Evolutionary conservation across 2,888 invertebrate genomes (phyloP), one percentile per base, ranked within the genome.

Genomic region (Adela reaumurella): DNA sequence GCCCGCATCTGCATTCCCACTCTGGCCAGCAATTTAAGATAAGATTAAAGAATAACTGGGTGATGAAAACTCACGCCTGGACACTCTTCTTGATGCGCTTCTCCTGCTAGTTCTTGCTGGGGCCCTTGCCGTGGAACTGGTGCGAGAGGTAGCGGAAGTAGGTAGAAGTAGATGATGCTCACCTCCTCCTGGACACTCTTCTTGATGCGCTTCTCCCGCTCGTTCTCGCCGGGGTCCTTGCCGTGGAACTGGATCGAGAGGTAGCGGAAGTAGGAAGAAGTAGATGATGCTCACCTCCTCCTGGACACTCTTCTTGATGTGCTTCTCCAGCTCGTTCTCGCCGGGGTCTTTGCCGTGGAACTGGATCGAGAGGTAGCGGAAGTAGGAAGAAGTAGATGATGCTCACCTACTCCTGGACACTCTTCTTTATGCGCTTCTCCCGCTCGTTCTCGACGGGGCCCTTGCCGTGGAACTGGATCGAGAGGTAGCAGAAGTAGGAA

Each of bases 321-420:
- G 83, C 66, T 99, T 99, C 74, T 99, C 98, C 59, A 89, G 87
- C 78, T 99, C 99, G 80, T 96, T 97, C 73, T 99, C 99, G 49
- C 99, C 98, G 17, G 98, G 97, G 2, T 97, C 97, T 78, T 99
- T 98, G 48, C 99, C 99, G 77, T 99, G 99, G 81, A 99, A 99
- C 77, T 97, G 95, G 72, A 97, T 98, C 19, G 95, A 96, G 49
- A 98, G 82, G 79, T 95, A 94, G 56, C 93, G 83, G 77, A 97
- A 98, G 46, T n/a, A n/a, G n/a, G n/a, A n/a, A n/a, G n/a, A n/a
- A n/a, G n/a, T n/a, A n/a, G n/a, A n/a, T n/a, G n/a, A n/a, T n/a
- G n/a, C n/a, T n/a, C n/a, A n/a, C n/a, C n/a, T n/a, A n/a, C n/a
- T n/a, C n/a, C 67, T 97, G 97, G 61, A 94, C 91, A 54, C 87